A percentile compares a stretch with the other conserved stretches of the same genome.
phyloP scores from a whole-genome alignment of 1,140 invertebrate species.

The Dolichoris vasculosae region DNA sequence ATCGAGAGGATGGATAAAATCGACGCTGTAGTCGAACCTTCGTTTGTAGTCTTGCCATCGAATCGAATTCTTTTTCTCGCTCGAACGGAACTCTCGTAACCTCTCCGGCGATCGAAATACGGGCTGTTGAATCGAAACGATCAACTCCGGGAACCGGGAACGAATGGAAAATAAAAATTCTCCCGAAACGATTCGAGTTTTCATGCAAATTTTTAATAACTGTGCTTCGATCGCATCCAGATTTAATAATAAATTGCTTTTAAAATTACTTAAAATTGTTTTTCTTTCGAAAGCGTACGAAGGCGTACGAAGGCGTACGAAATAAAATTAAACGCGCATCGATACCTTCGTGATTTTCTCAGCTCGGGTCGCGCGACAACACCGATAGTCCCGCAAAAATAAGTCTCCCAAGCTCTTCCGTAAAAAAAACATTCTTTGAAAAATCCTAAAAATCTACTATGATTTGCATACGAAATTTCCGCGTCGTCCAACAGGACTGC shows the following conservation, averaged over 20 bases:
- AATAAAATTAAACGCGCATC: too few species aligned
- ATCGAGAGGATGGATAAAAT: background rate
- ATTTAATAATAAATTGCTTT: too few species aligned
- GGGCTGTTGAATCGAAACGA: background rate
- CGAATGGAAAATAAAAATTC: too few species aligned
- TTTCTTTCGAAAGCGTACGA: too few species aligned
- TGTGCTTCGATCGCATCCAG: too few species aligned
- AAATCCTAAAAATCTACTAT: constrained; percentile 28
- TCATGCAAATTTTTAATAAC: background rate
- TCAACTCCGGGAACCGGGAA: too few species aligned
- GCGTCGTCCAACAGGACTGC: constrained; percentile 5
- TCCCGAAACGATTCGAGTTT: background rate
- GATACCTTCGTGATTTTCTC: constrained; percentile 9
- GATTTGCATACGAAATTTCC: constrained; percentile 34
- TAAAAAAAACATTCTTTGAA: background rate
- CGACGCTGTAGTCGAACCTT: background rate
- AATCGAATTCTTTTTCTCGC: background rate
- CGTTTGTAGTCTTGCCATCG: background rate
- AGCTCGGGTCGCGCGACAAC: background rate
- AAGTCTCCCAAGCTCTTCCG: background rate
- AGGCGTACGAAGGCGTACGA: too few species aligned
- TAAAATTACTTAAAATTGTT: too few species aligned
- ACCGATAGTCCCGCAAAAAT: background rate
- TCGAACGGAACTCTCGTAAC: too few species aligned
- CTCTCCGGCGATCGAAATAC: too few species aligned